Percentiles rank a stretch among this genome's conserved stretches.
Conservation (phyloP, 2,888 invertebrate genomes). For the Imbricaverruca yamaguchii region DNA sequence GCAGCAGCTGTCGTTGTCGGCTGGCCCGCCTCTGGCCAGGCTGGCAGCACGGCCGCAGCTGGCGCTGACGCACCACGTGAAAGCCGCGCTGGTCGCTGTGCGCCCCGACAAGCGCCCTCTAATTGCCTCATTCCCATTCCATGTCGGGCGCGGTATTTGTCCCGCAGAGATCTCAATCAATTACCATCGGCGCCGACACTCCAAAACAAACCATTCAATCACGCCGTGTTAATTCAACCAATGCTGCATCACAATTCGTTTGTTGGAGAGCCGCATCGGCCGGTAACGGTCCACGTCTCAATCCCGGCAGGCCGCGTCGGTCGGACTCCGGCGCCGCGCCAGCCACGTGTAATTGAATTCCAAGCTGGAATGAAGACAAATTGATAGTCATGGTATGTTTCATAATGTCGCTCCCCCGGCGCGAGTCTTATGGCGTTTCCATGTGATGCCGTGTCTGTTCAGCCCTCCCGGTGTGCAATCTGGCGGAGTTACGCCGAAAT, state of each 20-base stretch:
- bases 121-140: not conserved
- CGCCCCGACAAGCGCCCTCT: not conserved
- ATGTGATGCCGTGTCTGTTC: too few species aligned
- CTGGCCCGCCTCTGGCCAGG: too few species aligned
- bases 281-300: not conserved
- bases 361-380: constrained; percentile 5
- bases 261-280: not conserved
- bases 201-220: constrained; percentile 9
- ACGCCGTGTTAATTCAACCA: not conserved
- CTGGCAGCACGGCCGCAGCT: too few species aligned
- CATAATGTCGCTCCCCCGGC: not conserved
- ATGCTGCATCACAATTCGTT: not conserved
- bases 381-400: constrained; percentile 19
- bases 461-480: too few species aligned
- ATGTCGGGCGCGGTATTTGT: not conserved
- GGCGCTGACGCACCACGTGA: not conserved
- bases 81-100: not conserved
- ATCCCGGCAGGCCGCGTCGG: not conserved
- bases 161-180: not conserved
- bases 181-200: not conserved
- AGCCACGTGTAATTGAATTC: not conserved
- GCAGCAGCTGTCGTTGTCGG: too few species aligned
- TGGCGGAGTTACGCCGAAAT: too few species aligned
- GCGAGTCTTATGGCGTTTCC: not conserved
- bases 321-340: not conserved